Base-by-base conservation (phyloP, 2,888 invertebrate species). In the Idaea dimidiata region DNA sequence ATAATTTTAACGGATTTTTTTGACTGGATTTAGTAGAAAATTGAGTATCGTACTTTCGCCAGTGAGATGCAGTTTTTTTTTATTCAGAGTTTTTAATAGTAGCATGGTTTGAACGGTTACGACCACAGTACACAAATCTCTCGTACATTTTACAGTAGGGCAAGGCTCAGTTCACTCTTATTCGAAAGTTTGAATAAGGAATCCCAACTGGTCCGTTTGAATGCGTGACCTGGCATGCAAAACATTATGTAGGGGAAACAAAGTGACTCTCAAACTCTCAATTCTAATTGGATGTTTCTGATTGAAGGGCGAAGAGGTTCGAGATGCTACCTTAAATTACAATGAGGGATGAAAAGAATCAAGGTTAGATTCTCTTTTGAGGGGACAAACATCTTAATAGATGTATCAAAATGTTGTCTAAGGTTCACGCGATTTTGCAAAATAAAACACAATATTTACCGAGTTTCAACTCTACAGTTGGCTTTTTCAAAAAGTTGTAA, bases 221-320 rank as follows among this genome's bases (percentile, higher is more conserved):
- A 75, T 76, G 72, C 83, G 84, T 82, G 84, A 82, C 81, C 78
- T 74, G 67, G 83, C 81, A 83, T 83, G 79, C 73, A 72, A 73
- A 76, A 71, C 72, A 72, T 72, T 73, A 70, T 68, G 70, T 75
- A 71, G 65, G 71, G 73, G 64, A 65, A 72, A 74, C 73, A 72
- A 73, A 73, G 74, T 74, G 71, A 67, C 72, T 69, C 69, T 71
- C 68, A 60, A 60, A 43, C 59, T 55, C 61, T 66, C 59, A 57
- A 60, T 66, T 66, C 71, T 75, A 73, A 73, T 75, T 72, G 72
- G 70, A 69, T 69, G 65, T 66, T 66, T 71, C 70, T 61, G 71
- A 63, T 65, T 62, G 67, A 67, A 64, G 60, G 62, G 62, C 62
- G 59, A 62, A 60, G 59, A 65, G 56, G 56, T 17, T 24, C 43